A percentile compares a stretch with the other conserved stretches of the same genome.
These are phyloP conservation scores for Myxocyprinus asiaticus DNA, from an alignment of 2,113 vertebrate species.

Conservation along the genomic window DNA sequence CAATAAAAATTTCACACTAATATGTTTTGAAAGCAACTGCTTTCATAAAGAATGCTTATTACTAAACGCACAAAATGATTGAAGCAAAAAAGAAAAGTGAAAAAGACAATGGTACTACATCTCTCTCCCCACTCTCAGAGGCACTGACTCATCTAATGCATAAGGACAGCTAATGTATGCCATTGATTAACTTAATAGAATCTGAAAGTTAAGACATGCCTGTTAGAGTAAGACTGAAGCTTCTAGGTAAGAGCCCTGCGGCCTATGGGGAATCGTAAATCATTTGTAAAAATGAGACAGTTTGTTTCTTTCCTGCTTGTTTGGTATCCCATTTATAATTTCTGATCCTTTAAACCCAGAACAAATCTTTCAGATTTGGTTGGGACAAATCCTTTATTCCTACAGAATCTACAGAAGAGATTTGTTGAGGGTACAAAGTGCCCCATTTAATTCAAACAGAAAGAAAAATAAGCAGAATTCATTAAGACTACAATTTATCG, in stretches of 20 bases:
- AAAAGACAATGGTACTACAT: background rate
- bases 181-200: conserved; percentile 68
- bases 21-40: background rate
- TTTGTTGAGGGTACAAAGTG: conserved; percentile 9
- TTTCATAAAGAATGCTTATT: background rate
- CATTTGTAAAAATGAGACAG: conserved; percentile 57
- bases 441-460: background rate
- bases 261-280: conserved; percentile 58
- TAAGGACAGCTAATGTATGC: conserved; percentile 55
- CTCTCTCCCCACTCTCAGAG: conserved; percentile 31
- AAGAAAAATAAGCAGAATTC: no score
- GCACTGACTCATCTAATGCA: conserved; percentile 52
- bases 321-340: conserved; percentile 49
- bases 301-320: conserved; percentile 37
- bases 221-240: conserved; percentile 60
- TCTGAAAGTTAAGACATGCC: conserved; percentile 64
- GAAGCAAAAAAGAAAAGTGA: background rate
- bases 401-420: background rate
- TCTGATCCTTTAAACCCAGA: conserved; percentile 47
- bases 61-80: background rate
- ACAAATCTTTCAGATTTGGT: conserved; percentile 21
- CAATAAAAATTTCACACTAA: background rate
- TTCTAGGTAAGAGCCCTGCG: conserved; percentile 47
- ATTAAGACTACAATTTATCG: no score
- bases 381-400: conserved; percentile 21